These are phyloP conservation scores for Trilocha varians DNA, from an alignment of 2,888 invertebrate genomes.

Conservation along the genomic window DNA sequence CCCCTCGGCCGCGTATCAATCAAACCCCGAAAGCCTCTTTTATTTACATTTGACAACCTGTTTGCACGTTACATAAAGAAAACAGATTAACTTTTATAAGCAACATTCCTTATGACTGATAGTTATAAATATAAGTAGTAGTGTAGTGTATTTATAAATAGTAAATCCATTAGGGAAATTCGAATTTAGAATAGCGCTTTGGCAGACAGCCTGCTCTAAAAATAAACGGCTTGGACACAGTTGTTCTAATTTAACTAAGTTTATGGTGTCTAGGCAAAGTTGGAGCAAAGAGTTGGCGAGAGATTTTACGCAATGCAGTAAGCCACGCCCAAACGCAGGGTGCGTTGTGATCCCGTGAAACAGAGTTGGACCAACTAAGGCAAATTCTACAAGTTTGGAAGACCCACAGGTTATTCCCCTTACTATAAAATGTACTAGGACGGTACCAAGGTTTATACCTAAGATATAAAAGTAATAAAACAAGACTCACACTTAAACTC, in stretches of 20 bases:
- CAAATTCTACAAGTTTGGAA: neutral
- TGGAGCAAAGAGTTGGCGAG: neutral
- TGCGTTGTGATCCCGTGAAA: constrained; percentile 1
- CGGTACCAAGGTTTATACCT: no score
- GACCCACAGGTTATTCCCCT: neutral
- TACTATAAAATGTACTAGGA: no score
- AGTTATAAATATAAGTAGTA: no score
- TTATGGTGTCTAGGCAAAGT: neutral
- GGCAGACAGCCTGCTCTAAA: neutral
- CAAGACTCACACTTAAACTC: no score
- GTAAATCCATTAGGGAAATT: no score
- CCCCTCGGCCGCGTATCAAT: neutral
- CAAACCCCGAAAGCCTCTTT: neutral
- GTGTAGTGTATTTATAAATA: no score
- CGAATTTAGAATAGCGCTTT: neutral
- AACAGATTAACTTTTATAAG: neutral
- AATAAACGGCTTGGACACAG: neutral
- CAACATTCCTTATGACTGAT: no score
- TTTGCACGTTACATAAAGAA: neutral
- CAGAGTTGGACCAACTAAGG: neutral
- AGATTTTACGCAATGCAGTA: constrained; percentile 6
- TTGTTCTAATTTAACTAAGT: neutral
- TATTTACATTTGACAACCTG: neutral
- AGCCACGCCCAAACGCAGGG: neutral
- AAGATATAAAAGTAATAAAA: no score